Evolutionary conservation across 2,113 vertebrate species (phyloP).

Genomic region (Myrmecobius fasciatus): DNA sequence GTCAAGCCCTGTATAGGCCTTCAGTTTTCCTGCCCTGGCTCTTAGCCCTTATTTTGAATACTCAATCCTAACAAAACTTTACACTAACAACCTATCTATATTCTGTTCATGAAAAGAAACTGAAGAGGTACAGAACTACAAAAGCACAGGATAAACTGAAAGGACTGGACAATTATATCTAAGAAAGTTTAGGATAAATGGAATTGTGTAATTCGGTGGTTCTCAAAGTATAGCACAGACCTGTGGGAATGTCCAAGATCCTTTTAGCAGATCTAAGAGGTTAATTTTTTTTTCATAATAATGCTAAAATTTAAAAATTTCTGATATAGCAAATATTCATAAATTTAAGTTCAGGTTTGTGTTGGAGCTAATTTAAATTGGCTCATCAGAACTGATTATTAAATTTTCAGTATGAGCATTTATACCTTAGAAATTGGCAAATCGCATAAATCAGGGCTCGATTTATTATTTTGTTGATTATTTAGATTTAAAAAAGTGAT

Average conservation of each 20-base stretch:
- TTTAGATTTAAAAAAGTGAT: too few species aligned
- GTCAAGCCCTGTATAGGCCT: fast-evolving
- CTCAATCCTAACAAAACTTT: not conserved
- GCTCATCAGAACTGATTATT: too few species aligned
- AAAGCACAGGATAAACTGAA: not conserved
- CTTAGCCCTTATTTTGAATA: not conserved
- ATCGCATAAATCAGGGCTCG: too few species aligned
- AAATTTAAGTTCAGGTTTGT: not conserved
- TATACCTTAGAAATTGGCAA: too few species aligned
- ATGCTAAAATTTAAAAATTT: not conserved
- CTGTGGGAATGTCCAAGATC: not conserved
- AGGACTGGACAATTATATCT: not conserved
- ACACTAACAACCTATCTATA: not conserved
- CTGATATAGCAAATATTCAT: not conserved
- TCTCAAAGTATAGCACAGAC: not conserved
- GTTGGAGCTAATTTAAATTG: not conserved
- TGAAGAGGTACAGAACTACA: not conserved
- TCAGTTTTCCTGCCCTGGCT: not conserved
- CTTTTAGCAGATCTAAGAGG: not conserved
- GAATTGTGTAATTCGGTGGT: not conserved
- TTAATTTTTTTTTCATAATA: not conserved
- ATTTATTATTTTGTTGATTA: too few species aligned
- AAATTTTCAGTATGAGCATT: too few species aligned
- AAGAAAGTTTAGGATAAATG: not conserved
- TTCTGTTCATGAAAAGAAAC: not conserved